Evolutionary conservation across 2,113 vertebrate species (phyloP).

Genomic region (Psophia crepitans): DNA sequence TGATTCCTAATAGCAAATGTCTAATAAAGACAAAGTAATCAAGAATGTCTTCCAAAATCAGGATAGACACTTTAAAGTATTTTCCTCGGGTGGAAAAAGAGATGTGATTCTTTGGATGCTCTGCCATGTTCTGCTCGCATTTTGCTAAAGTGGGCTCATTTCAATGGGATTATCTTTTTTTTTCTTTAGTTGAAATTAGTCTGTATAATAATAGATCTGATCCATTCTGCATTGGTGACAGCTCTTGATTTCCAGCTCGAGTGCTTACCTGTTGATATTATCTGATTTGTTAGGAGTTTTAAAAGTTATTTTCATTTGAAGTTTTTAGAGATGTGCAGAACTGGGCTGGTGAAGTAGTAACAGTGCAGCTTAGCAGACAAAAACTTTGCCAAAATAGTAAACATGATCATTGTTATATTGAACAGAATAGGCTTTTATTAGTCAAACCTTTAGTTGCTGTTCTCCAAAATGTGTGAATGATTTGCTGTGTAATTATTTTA

Average conservation of each 20-base stretch:
- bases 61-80: neutral
- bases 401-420: neutral
- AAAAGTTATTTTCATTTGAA: neutral
- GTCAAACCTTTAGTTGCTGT: neutral
- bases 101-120: neutral
- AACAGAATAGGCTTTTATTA: neutral
- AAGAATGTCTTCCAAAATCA: neutral
- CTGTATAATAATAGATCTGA: neutral
- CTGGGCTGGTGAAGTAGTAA: neutral
- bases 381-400: neutral
- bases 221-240: neutral
- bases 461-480: neutral
- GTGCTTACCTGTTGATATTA: neutral
- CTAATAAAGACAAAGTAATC: neutral
- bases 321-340: neutral
- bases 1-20: neutral
- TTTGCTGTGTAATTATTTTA: neutral
- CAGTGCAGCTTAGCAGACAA: neutral
- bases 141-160: neutral
- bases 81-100: neutral
- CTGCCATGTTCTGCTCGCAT: neutral
- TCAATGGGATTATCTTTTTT: neutral
- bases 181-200: neutral
- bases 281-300: neutral
- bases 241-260: neutral